A percentile compares a stretch with the other conserved stretches of the same genome.
These are phyloP conservation scores for Troglohyphantes excavatus DNA, from an alignment of 2,888 invertebrate genomes.

Conservation along the genomic window DNA sequence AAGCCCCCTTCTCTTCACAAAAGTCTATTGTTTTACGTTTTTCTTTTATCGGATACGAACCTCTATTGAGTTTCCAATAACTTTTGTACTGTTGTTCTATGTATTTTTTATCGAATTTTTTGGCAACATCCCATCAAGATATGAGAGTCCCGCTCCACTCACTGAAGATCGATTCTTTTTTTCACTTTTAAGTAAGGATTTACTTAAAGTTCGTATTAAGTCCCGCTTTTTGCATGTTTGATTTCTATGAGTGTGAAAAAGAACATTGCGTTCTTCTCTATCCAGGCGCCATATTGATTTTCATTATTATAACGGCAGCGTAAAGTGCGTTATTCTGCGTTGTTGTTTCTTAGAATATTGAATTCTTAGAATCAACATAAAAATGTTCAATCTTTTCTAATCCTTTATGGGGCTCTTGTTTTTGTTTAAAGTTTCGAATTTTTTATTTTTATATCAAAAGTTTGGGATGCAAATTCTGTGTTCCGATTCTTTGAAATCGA, in stretches of 20 bases:
- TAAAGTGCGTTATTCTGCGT: background rate
- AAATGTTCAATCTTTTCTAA: constrained; percentile 8
- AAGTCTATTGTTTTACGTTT: constrained; percentile 33
- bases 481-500: background rate
- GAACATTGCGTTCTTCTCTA: background rate
- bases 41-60: constrained; percentile 38
- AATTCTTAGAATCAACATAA: constrained; percentile 20
- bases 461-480: background rate
- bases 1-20: constrained; percentile 15
- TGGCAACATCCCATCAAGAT: constrained; percentile 4
- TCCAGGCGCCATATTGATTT: constrained; percentile 3
- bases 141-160: constrained; percentile 17
- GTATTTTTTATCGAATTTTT: constrained; percentile 20
- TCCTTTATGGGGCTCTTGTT: background rate
- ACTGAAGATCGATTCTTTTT: constrained; percentile 29
- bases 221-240: constrained; percentile 3
- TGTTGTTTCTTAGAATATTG: constrained; percentile 14
- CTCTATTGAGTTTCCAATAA: constrained; percentile 47
- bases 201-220: background rate
- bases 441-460: background rate
- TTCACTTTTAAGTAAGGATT: constrained; percentile 33
- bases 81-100: constrained; percentile 44
- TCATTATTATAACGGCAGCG: constrained; percentile 32
- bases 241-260: constrained; percentile 13
- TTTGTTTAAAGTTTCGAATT: background rate